Conservation (phyloP, 1,140 invertebrate genomes). For the Pseudomyrmex cubaensis region DNA sequence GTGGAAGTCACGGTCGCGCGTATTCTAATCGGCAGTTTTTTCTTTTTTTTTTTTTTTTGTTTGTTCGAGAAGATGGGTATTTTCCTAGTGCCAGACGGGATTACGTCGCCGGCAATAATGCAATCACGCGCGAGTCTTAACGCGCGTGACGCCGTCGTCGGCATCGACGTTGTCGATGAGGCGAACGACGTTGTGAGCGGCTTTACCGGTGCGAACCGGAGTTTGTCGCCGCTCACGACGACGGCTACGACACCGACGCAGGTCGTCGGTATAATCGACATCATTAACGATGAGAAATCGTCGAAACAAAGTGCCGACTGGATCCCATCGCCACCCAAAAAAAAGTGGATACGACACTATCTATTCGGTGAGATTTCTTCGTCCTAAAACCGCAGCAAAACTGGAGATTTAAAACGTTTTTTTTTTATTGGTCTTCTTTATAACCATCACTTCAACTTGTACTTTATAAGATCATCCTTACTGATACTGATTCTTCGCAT, state of each 20-base stretch:
- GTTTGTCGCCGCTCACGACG: constrained; percentile 24
- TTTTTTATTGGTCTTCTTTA: too few relatives aligned
- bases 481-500: too few relatives aligned
- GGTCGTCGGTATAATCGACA: constrained; percentile 68
- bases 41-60: too few relatives aligned
- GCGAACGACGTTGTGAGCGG: constrained; percentile 70
- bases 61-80: constrained; percentile 79
- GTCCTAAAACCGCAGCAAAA: not conserved
- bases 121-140: constrained; percentile 76
- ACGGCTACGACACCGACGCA: constrained; percentile 19
- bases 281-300: constrained; percentile 68
- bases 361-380: constrained; percentile 83
- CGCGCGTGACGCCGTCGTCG: constrained; percentile 53
- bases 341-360: constrained; percentile 91
- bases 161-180: constrained; percentile 51
- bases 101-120: constrained; percentile 59
- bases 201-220: constrained; percentile 68
- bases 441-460: too few relatives aligned
- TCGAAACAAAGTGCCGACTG: constrained; percentile 67
- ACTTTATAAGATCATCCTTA: too few relatives aligned
- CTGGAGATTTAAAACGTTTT: too few relatives aligned
- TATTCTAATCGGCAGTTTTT: not conserved
- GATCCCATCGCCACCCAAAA: constrained; percentile 88
- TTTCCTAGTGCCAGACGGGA: constrained; percentile 79
- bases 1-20: not conserved